Evolutionary conservation across 2,797 vertebrate genomes (phyloP).

Genomic region (Crocidura indochinensis): DNA sequence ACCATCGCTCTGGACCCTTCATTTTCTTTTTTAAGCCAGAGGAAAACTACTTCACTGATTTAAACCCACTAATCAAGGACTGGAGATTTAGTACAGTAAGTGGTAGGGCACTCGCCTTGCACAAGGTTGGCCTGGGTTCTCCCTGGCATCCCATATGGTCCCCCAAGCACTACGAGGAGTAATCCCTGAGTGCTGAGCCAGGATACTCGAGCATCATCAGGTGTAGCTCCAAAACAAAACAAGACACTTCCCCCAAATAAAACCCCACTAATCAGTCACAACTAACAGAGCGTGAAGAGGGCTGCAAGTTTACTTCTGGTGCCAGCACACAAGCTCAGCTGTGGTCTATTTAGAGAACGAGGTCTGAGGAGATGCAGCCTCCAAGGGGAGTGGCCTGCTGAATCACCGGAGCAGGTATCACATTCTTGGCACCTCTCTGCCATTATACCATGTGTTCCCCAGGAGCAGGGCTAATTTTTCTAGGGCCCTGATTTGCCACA

Average conservation of each 20-base stretch:
- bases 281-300: background rate
- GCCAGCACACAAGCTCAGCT: background rate
- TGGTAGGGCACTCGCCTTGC: no score
- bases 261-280: background rate
- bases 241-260: no score
- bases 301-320: background rate
- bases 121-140: no score
- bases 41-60: conserved; percentile 2
- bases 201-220: no score
- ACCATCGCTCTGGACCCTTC: no score
- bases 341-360: no score
- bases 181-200: no score
- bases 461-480: background rate
- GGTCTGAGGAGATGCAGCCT: background rate
- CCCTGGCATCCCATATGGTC: no score
- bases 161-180: no score
- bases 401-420: background rate
- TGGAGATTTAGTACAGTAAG: no score
- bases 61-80: background rate
- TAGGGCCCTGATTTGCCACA: background rate
- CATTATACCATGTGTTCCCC: background rate
- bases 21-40: background rate
- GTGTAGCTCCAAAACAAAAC: no score
- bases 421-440: background rate
- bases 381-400: background rate